Percentiles rank a stretch among this genome's conserved stretches.
Conservation (phyloP, 2,797 vertebrate genomes). For the Fundulus diaphanus region DNA sequence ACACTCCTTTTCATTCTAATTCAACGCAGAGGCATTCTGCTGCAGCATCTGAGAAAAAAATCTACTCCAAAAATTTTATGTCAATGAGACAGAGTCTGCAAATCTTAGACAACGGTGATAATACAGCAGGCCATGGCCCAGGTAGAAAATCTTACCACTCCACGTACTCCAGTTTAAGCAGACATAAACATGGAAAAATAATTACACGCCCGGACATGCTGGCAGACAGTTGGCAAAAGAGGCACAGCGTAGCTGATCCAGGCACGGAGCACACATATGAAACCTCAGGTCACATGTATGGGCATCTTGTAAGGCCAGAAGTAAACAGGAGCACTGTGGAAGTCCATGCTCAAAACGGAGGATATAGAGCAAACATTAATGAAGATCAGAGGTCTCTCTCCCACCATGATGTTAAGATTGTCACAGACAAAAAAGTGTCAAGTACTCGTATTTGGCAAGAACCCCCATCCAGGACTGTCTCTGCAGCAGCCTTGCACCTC, state of each 20-base stretch:
- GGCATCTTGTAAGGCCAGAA: conserved; percentile 53
- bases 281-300: conserved; percentile 61
- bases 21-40: conserved; percentile 73
- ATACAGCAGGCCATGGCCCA: conserved; percentile 64
- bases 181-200: conserved; percentile 68
- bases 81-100: conserved; percentile 86
- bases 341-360: conserved; percentile 50
- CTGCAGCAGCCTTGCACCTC: conserved; percentile 80
- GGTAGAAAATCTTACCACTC: conserved; percentile 77
- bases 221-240: conserved; percentile 74
- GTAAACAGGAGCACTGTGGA: conserved; percentile 43
- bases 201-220: conserved; percentile 73
- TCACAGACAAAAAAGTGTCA: conserved; percentile 44
- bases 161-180: conserved; percentile 84
- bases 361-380: conserved; percentile 65
- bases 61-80: conserved; percentile 75
- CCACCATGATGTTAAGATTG: conserved; percentile 77
- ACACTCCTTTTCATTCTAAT: conserved; percentile 62
- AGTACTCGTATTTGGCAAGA: conserved; percentile 63
- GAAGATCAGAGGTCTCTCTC: conserved; percentile 81
- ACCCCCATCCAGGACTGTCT: conserved; percentile 80
- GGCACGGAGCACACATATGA: conserved; percentile 63
- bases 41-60: conserved; percentile 47
- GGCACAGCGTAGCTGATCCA: conserved; percentile 82
- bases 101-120: conserved; percentile 81